phyloP scores from a whole-genome alignment of 2,113 vertebrate species.

The Cavia aperea region DNA sequence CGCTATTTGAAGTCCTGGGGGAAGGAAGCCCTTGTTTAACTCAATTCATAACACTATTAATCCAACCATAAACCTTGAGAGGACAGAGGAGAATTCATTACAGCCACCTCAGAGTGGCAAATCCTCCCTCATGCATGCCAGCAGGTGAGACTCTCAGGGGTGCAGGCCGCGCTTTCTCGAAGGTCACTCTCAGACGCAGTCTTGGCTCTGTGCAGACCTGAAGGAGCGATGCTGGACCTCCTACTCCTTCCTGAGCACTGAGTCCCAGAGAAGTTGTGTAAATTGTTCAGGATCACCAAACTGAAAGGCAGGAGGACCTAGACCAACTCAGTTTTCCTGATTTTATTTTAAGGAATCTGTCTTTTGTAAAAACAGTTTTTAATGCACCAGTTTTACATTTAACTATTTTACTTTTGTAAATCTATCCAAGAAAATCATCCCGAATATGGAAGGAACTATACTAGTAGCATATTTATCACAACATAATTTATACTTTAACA shows the following conservation, averaged over 20 bases:
- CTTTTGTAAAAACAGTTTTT: not conserved
- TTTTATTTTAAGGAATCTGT: not conserved
- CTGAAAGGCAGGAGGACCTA: not conserved
- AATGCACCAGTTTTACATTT: not conserved
- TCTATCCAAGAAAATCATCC: not conserved
- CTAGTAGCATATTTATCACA: not conserved
- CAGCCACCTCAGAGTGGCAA: not conserved
- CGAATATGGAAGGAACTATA: not conserved
- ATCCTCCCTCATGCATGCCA: not conserved
- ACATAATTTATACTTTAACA: not conserved
- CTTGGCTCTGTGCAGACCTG: not conserved
- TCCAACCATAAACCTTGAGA: conserved; percentile 58
- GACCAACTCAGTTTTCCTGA: not conserved
- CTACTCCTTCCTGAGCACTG: too few relatives aligned
- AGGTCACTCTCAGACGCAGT: not conserved
- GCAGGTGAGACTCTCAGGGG: not conserved
- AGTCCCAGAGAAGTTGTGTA: not conserved
- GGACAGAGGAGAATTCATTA: conserved; percentile 52
- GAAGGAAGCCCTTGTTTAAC: conserved; percentile 68
- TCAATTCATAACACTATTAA: conserved; percentile 69
- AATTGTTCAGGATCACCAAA: not conserved
- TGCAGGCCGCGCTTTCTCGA: not conserved
- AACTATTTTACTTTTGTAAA: not conserved
- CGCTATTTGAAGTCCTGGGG: conserved; percentile 57
- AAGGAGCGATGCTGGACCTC: fast-evolving